phyloP scores from a whole-genome alignment of 1,140 invertebrate species.

The Anagrus nilaparvatae region DNA sequence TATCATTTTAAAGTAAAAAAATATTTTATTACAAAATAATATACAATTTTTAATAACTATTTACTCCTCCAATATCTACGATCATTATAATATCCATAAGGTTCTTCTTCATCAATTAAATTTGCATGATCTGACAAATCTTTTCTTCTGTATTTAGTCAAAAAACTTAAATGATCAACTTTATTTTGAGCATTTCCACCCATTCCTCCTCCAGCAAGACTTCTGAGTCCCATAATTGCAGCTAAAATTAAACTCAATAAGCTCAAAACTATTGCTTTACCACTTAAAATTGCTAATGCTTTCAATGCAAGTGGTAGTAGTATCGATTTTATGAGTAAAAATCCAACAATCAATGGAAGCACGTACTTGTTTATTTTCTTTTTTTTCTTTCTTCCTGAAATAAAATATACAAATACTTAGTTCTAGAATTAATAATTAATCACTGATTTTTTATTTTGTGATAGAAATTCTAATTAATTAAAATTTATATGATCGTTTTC shows the following conservation, averaged over 20 bases:
- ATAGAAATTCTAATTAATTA: too few species aligned
- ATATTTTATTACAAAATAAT: constrained; percentile 2
- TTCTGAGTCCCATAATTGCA: constrained; percentile 37
- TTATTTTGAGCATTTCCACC: constrained; percentile 22
- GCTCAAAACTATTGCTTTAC: constrained; percentile 48
- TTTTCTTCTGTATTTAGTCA: constrained; percentile 34
- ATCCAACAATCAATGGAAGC: constrained; percentile 48
- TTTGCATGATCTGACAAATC: constrained; percentile 23
- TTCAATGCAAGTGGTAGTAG: constrained; percentile 53
- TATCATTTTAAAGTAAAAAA: too few species aligned
- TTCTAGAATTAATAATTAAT: too few species aligned
- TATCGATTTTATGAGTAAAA: constrained; percentile 50
- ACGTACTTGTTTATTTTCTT: constrained; percentile 39
- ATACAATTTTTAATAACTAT: constrained; percentile 11
- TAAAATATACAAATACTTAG: too few species aligned
- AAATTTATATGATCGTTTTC: too few species aligned
- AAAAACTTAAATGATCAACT: constrained; percentile 25
- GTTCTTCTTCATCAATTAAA: constrained; percentile 20
- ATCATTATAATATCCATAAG: constrained; percentile 31
- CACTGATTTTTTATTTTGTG: too few species aligned
- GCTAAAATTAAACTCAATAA: constrained; percentile 45
- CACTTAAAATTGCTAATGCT: constrained; percentile 49
- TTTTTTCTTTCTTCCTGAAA: constrained; percentile 30
- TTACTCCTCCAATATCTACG: constrained; percentile 18
- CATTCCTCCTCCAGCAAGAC: constrained; percentile 22